Evolutionary conservation across 2,888 invertebrate genomes (phyloP), one percentile per base, ranked within the genome.

Genomic region (Tetranychus truncatus): DNA sequence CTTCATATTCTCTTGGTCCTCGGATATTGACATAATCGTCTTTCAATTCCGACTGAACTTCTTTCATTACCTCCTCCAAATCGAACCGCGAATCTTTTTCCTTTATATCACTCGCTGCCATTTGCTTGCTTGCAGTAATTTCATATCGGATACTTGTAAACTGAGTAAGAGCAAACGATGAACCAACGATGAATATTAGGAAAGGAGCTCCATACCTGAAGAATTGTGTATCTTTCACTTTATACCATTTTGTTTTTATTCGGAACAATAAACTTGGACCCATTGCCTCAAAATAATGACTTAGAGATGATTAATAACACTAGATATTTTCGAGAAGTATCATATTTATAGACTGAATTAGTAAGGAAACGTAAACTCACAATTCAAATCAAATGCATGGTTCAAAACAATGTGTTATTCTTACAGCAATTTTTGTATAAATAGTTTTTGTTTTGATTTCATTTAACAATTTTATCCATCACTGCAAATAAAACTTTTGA

Each of bases 1-100:
- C 20, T 20, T 69, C 69, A 69, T 69, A 69, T n/a, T 69, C 69
- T 24, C 69, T 18, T 20, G 69, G 69, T 24, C 69, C 69, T 1
- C 69, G 69, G 11, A 69, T 24, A 11, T 69, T 69, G 18, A 20
- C 69, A 24, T 69, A 69, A 69, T 69, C 69, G n/a, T 21, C 21
- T 24, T 24, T 7, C 21, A 24, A 24, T 11, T 69, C 21, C 5
- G 21, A 20, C 1, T 18, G 11, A 18, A 69, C 8, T 9, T 69
- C 69, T 21, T 69, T 20, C 5, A 7, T 1, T 6, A 69, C 69
- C 20, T 20, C 20, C 4, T n/a, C 21, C 69, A 69, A 4, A 24
- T 69, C 69, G 11, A 24, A 18, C 8, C 11, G 11, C 11, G n/a
- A 3, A 11, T 69, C 69, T 69, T 24, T 24, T 20, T 21, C 4